A percentile compares a stretch with the other conserved stretches of the same genome.
phyloP scores from a whole-genome alignment of 2,113 vertebrate genomes.

The Salvelinus sp. region DNA sequence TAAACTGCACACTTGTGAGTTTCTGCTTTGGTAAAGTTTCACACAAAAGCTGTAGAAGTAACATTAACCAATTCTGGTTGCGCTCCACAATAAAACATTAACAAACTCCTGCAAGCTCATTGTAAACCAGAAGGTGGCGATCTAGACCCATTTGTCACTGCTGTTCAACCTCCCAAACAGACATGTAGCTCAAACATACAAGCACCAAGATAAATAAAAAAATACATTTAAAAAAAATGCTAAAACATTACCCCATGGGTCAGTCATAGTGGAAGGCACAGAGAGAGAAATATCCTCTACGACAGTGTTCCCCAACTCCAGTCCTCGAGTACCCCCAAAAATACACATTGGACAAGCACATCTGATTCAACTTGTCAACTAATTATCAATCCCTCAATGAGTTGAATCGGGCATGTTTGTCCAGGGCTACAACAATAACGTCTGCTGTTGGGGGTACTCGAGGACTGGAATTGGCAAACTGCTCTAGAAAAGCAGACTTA shows the following conservation, averaged over 20 bases:
- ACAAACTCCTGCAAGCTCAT: not conserved
- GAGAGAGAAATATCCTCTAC: not conserved
- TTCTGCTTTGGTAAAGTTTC: too few relatives aligned
- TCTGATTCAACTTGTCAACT: too few relatives aligned
- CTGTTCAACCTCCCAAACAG: not conserved
- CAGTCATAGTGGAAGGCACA: not conserved
- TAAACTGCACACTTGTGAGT: too few relatives aligned
- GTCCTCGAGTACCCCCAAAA: too few relatives aligned
- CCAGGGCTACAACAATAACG: too few relatives aligned
- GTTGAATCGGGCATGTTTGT: too few relatives aligned
- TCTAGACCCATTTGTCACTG: constrained; percentile 6
- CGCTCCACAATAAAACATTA: not conserved
- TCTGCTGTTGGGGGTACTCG: too few relatives aligned
- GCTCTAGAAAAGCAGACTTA: not conserved
- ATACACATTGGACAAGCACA: too few relatives aligned
- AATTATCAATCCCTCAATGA: too few relatives aligned
- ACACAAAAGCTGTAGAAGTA: not conserved
- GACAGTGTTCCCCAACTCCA: constrained; percentile 83
- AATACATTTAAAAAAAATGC: not conserved
- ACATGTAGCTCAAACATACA: not conserved
- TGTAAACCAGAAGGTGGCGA: constrained; percentile 57
- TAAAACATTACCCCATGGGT: not conserved
- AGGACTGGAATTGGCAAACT: too few relatives aligned
- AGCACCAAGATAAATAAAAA: constrained; percentile 6
- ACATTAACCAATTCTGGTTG: not conserved